phyloP scores from a whole-genome alignment of 30 jellyfish, hydroid and myxozoan genomes.

The Phacellophora camtschatica region DNA sequence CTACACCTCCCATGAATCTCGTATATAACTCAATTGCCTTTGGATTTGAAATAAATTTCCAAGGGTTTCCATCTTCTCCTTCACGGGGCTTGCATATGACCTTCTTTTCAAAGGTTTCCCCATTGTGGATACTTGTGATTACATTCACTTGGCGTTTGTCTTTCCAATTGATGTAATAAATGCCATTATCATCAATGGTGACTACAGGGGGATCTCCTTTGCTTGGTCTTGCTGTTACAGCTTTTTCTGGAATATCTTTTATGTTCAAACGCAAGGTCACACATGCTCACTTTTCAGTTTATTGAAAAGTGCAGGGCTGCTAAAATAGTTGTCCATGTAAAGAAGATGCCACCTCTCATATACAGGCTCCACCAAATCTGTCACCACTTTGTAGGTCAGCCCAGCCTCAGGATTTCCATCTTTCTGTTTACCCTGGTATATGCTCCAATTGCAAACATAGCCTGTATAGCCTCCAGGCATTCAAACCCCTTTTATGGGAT shows the following conservation, averaged over 20 bases:
- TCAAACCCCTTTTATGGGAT: conserved; percentile 33
- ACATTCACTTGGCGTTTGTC: conserved; percentile 10
- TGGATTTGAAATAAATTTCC: neutral
- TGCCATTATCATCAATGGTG: neutral
- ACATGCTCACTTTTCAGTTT: conserved; percentile 9
- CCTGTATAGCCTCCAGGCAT: conserved; percentile 31
- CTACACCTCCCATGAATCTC: conserved; percentile 28
- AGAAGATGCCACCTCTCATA: neutral
- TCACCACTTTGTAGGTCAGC: conserved; percentile 8
- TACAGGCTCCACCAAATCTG: conserved; percentile 17
- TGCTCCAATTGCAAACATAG: conserved; percentile 27
- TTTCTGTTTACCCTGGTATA: neutral
- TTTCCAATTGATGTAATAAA: conserved; percentile 16
- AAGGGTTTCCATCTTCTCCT: conserved; percentile 24
- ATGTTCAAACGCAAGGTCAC: neutral
- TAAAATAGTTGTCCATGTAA: conserved; percentile 19
- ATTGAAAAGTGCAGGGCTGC: too few species aligned
- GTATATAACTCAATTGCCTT: conserved; percentile 15
- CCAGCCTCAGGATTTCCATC: conserved; percentile 1
- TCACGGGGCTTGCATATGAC: conserved; percentile 28
- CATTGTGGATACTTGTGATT: neutral
- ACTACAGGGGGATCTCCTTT: neutral
- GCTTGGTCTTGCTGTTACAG: neutral
- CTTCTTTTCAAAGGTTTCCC: neutral
- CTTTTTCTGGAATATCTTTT: conserved; percentile 22